Conservation (phyloP, 2,797 vertebrate genomes). For the Enteromius trimaculatus region DNA sequence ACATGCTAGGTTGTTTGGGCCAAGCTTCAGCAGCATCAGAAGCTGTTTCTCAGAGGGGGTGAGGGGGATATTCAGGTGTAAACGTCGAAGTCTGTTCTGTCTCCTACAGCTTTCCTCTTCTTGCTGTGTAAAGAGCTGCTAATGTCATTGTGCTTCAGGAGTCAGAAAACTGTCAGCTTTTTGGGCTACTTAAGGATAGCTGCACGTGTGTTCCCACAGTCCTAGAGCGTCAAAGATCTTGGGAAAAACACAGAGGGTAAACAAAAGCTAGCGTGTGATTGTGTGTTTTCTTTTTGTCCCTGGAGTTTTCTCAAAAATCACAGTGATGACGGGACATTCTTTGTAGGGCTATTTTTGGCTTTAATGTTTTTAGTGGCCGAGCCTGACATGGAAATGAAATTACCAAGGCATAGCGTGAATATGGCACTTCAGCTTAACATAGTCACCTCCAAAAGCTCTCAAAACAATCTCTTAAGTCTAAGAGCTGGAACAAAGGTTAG, state of each 20-base stretch:
- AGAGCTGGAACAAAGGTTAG: not conserved
- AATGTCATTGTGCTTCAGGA: constrained; percentile 46
- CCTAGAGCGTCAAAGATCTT: constrained; percentile 50
- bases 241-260: constrained; percentile 59
- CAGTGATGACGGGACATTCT: constrained; percentile 27
- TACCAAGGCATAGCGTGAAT: constrained; percentile 10
- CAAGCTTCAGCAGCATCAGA: not conserved
- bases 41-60: constrained; percentile 65
- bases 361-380: constrained; percentile 5
- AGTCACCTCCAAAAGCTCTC: constrained; percentile 41
- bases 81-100: not conserved
- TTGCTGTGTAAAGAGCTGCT: constrained; percentile 30
- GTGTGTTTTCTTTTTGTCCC: constrained; percentile 54
- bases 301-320: constrained; percentile 47
- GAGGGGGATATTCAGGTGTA: constrained; percentile 62
- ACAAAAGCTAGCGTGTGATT: constrained; percentile 49
- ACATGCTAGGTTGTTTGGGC: not conserved
- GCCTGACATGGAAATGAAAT: constrained; percentile 44
- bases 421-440: constrained; percentile 5
- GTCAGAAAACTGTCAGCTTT: constrained; percentile 57
- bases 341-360: constrained; percentile 8
- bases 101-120: not conserved
- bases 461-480: constrained; percentile 30
- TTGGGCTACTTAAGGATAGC: constrained; percentile 49
- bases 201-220: constrained; percentile 39